phyloP scores from a whole-genome alignment of 2,113 vertebrate genomes.

The Paradisaea rubra region DNA sequence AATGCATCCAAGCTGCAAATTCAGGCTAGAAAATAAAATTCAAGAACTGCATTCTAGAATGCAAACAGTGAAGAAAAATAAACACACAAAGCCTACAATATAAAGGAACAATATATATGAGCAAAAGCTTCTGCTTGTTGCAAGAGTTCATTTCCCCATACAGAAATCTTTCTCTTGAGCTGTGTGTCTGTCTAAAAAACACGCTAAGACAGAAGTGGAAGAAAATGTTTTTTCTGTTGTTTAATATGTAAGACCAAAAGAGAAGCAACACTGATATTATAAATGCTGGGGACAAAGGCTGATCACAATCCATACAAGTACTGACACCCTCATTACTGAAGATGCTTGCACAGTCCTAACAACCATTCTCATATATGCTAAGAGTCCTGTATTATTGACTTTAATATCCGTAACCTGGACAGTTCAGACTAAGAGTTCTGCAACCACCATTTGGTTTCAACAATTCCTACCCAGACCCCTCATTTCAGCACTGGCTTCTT shows the following conservation, averaged over 20 bases:
- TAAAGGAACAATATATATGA: neutral
- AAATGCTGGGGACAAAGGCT: neutral
- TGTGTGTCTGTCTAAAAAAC: neutral
- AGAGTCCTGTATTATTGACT: neutral
- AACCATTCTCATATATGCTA: neutral
- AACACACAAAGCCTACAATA: neutral
- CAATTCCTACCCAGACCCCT: neutral
- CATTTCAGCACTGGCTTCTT: neutral
- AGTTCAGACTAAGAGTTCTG: neutral
- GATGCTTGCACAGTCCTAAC: neutral
- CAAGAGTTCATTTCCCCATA: neutral
- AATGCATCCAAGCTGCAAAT: neutral
- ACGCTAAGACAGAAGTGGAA: neutral
- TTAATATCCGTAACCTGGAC: rapidly evolving
- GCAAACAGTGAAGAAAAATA: neutral
- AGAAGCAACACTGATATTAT: neutral
- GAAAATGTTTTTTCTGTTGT: neutral
- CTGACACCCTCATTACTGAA: neutral
- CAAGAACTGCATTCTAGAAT: neutral
- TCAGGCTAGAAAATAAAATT: neutral
- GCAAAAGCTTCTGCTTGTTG: neutral
- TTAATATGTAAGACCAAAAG: neutral
- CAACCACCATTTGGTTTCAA: neutral
- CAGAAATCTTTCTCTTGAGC: neutral
- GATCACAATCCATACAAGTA: neutral